Evolutionary conservation across 2,113 vertebrate genomes (phyloP), one percentile per base, ranked within the genome.

Genomic region (Thomomys bottae): DNA sequence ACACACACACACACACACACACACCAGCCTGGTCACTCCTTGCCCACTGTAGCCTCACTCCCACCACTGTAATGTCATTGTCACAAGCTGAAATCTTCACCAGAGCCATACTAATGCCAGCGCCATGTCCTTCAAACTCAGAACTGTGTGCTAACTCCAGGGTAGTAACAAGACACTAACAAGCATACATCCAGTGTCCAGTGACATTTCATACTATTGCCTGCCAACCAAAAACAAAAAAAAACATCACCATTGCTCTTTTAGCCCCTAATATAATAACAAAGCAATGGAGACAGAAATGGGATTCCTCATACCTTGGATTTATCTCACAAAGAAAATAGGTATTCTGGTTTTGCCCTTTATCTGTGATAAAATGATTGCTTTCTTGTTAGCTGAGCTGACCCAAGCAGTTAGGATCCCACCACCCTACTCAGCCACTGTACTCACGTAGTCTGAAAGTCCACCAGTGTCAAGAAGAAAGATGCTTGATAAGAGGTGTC

Each of bases 171-270:
- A 45, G 71, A 40, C 57, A 61, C 26, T 36, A 73, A 66, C 11
- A 40, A 2, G n/a, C 1, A 26, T 6, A 63, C 67, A 94, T 61
- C 77, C 80, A 91, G 26, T 94, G 8, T 61, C 77, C 80, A 91
- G 26, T 94, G 8, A 75, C 3, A 34, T 0, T 1, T 3, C 0
- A 83, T 91, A 84, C 76, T 10, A 68, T 42, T 45, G 1, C 1
- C 40, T 87, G 23, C 40, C 96, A 32, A 93, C 30, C n/a, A n/a
- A n/a, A n/a, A n/a, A n/a, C n/a, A n/a, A n/a, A 54, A 54, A 64
- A 89, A 68, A 76, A 49, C 5, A 57, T 87, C 38, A 28, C 11
- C 59, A 70, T 72, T 93, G 15, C 26, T 87, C 71, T 87, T 84
- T 89, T 23, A 81, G 42, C 24, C 8, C 6, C 4, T 78, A 66